Percentiles rank a stretch among this genome's conserved stretches.
Evolutionary conservation across 2,888 invertebrate genomes (phyloP).

Genomic region (Neoitamus cyanurus): DNA sequence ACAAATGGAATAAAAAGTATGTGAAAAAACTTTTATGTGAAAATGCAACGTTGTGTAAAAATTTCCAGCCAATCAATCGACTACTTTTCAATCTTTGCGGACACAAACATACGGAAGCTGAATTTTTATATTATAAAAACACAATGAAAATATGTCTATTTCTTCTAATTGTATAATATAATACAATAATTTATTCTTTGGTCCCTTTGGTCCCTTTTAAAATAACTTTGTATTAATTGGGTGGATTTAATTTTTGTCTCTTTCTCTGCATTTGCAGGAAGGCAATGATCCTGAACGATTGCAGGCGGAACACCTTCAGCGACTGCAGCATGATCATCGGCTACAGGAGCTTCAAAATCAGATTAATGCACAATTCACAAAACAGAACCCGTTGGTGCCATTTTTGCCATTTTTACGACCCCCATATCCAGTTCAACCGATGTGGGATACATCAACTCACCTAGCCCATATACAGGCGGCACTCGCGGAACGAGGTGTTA

Average conservation of each 20-base stretch:
- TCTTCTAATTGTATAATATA: too few species aligned
- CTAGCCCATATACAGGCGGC: constrained; percentile 73
- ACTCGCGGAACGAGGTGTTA: constrained; percentile 57
- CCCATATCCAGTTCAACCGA: constrained; percentile 61
- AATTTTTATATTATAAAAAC: too few species aligned
- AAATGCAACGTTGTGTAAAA: too few species aligned
- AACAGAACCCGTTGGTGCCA: constrained; percentile 55
- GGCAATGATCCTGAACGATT: constrained; percentile 54
- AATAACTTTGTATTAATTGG: not conserved
- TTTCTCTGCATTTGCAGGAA: constrained; percentile 34
- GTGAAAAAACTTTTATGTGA: too few species aligned
- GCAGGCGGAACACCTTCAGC: constrained; percentile 61
- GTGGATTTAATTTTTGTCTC: not conserved
- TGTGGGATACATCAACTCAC: constrained; percentile 73
- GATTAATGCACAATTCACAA: constrained; percentile 59
- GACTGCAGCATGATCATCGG: constrained; percentile 60
- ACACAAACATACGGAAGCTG: too few species aligned
- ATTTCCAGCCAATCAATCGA: too few species aligned
- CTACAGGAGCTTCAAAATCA: constrained; percentile 63
- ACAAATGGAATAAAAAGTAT: too few species aligned
- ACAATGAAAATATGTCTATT: too few species aligned
- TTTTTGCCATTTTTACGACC: constrained; percentile 62
- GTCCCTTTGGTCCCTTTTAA: not conserved
- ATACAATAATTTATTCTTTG: too few species aligned
- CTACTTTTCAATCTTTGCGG: too few species aligned